Evolutionary conservation across 2,113 vertebrate genomes (phyloP).

Genomic region (crab-eating macaque (Macaca fascicularis)): T2T-MFA8v1.1 NC_088394.1:78961001-78961500

Average conservation of each 20-base stretch:
- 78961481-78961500: not conserved
- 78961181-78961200: not conserved
- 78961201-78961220: constrained; percentile 48
- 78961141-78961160: constrained; percentile 39
- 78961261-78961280: not conserved
- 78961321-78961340: not conserved
- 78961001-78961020: constrained; percentile 11
- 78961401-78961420: not conserved
- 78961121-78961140: constrained; percentile 30
- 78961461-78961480: not conserved
- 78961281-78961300: not conserved
- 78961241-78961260: not conserved
- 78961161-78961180: not conserved
- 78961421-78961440: not conserved
- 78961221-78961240: not conserved
- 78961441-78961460: not conserved
- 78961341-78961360: not conserved
- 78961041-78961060: constrained; percentile 37
- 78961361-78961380: not conserved
- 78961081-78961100: constrained; percentile 33
- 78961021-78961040: constrained; percentile 10
- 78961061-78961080: constrained; percentile 18
- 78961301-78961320: not conserved
- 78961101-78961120: constrained; percentile 53
- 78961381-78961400: not conserved